Percentiles rank a stretch among this genome's conserved stretches.
Conservation (phyloP, 2,113 vertebrate genomes). For the Acanthochromis polyacanthus region DNA sequence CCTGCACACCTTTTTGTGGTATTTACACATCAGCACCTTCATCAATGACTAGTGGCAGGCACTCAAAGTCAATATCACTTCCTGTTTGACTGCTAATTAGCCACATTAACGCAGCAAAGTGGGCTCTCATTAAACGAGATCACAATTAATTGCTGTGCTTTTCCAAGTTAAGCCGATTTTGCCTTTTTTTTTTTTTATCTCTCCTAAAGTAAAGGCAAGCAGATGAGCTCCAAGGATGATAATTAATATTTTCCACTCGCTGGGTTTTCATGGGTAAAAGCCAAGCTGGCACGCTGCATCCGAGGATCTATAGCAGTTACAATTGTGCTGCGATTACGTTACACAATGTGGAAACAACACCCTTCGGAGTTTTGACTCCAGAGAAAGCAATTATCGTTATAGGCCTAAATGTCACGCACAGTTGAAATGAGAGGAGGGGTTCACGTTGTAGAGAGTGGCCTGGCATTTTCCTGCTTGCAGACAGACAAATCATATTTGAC, state of each 20-base stretch:
- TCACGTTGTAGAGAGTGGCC: conserved; percentile 17
- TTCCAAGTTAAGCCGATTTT: conserved; percentile 67
- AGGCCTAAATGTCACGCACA: conserved; percentile 63
- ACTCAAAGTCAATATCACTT: conserved; percentile 72
- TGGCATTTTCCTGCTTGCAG: conserved; percentile 14
- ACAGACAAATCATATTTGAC: conserved; percentile 57
- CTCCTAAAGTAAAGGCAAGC: conserved; percentile 61
- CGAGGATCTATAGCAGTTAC: conserved; percentile 30
- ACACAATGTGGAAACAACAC: conserved; percentile 53
- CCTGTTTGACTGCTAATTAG: conserved; percentile 74
- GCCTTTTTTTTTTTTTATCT: conserved; percentile 47
- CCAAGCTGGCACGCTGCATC: conserved; percentile 47
- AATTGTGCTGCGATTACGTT: conserved; percentile 49
- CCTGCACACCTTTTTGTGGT: conserved; percentile 10
- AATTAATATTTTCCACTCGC: conserved; percentile 68
- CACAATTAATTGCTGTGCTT: conserved; percentile 69
- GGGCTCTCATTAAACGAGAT: conserved; percentile 68
- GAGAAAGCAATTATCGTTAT: conserved; percentile 61
- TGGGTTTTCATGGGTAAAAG: conserved; percentile 55
- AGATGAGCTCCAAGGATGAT: conserved; percentile 64
- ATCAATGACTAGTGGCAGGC: conserved; percentile 63
- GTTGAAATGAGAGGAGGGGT: conserved; percentile 52
- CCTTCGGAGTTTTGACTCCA: conserved; percentile 56
- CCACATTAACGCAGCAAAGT: conserved; percentile 72
- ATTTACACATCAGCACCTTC: conserved; percentile 69